Base-by-base conservation (phyloP, 2,797 vertebrate genomes). In the Chaunax sp. region DNA sequence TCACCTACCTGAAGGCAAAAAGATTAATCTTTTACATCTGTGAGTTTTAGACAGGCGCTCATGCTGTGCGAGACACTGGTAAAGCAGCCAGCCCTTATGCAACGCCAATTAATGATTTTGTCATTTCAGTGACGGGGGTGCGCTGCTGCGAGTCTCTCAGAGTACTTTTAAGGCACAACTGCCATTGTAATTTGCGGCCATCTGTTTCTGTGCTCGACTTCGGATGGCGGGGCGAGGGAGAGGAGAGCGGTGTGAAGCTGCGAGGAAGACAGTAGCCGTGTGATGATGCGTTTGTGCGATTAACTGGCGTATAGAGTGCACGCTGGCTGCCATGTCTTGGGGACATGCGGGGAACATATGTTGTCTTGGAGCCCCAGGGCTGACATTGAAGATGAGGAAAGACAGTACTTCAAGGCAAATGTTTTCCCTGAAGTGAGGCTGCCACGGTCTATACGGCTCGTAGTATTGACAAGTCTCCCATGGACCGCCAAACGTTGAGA, bases 331-430 rank as follows among this genome's bases (percentile, higher is more conserved):
- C 95, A 92, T 95, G 94, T 97, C 94, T 96, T 88, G 94, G 95
- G 96, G 95, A 97, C 96, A 96, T 93, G 94, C 95, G 89, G 95
- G 94, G 96, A 98, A 96, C 97, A 98, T 97, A 97, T 98, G 97
- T 97, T 98, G 95, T 95, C 94, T 96, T 93, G 93, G 96, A 95
- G 89, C 96, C 96, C 93, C 94, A 85, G 93, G 97, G 96, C 96
- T 97, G 96, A 97, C 96, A 96, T 91, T 95, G 95, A 96, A 96
- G 96, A 96, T 97, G 95, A 96, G 95, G 95, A 96, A 96, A 96
- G 95, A 96, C 94, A 92, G 92, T 93, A 96, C 96, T 97, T 97
- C 95, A 97, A 98, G 96, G 97, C 95, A 96, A 97, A 96, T 95
- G 94, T 94, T 95, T 95, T 97, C 97, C 96, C 96, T 89, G 92